Evolutionary conservation across 2,888 invertebrate species (phyloP).

Genomic region (Copidosoma aretas): DNA sequence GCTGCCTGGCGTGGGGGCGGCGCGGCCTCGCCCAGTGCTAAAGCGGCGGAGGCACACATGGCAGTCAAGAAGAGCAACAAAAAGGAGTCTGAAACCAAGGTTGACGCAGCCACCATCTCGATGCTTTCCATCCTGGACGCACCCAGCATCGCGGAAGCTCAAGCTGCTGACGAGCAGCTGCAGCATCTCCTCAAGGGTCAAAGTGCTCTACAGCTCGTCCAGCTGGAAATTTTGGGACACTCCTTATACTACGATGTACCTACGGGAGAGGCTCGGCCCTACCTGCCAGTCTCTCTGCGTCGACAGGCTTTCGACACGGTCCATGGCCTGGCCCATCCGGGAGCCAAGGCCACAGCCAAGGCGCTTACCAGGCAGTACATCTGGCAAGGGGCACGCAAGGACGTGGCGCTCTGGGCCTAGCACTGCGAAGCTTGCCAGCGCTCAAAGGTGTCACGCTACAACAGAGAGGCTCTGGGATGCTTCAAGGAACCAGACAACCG

Average conservation of each 20-base stretch:
- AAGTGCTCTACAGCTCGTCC: background rate
- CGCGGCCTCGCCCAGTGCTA: background rate
- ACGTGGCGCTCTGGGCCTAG: slow-evolving; percentile 3
- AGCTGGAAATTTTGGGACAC: background rate
- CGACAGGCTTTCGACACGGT: slow-evolving; percentile 41
- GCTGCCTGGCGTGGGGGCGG: too few species aligned
- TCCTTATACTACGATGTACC: slow-evolving; percentile 42
- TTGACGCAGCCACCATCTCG: background rate
- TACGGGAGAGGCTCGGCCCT: slow-evolving; percentile 39
- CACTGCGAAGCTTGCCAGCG: slow-evolving; percentile 24
- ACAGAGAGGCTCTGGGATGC: background rate
- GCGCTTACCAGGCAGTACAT: slow-evolving; percentile 52
- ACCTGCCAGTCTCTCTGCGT: slow-evolving; percentile 41
- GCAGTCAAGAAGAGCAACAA: background rate
- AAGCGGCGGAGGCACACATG: background rate
- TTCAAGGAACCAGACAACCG: slow-evolving; percentile 43
- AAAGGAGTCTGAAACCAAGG: background rate
- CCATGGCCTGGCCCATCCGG: slow-evolving; percentile 30
- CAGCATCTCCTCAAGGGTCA: background rate
- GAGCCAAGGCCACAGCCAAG: slow-evolving; percentile 37
- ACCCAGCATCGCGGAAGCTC: background rate
- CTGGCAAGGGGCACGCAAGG: slow-evolving; percentile 50
- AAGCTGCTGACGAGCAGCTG: slow-evolving; percentile 16
- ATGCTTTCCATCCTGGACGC: slow-evolving; percentile 7
- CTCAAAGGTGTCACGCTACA: background rate